These are phyloP conservation scores for Melolontha melolontha DNA, from an alignment of 2,888 invertebrate genomes.

Conservation along the genomic window DNA sequence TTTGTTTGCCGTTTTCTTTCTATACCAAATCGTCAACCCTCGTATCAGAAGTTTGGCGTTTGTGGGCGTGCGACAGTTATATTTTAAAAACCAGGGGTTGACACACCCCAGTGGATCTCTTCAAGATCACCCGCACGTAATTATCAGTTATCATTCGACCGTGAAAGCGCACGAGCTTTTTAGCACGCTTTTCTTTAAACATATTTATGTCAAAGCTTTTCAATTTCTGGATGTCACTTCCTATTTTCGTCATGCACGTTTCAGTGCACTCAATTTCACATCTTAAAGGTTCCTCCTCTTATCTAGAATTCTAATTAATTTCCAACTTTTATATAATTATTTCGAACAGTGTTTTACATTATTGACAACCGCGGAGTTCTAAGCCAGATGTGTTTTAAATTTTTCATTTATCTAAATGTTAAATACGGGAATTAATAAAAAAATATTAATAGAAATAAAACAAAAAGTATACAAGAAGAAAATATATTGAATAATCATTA, in stretches of 20 bases:
- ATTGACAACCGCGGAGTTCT: too few relatives aligned
- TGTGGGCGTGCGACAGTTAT: slow-evolving; percentile 65
- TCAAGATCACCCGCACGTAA: slow-evolving; percentile 66
- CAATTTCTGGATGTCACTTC: slow-evolving; percentile 62
- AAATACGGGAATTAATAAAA: too few relatives aligned
- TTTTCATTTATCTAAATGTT: too few relatives aligned
- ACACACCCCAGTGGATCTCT: slow-evolving; percentile 60
- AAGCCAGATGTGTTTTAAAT: too few relatives aligned
- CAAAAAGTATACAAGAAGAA: too few relatives aligned
- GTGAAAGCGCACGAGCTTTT: slow-evolving; percentile 64
- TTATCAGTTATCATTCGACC: slow-evolving; percentile 64
- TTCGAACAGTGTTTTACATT: too few relatives aligned
- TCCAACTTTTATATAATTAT: not conserved
- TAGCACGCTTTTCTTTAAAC: slow-evolving; percentile 64
- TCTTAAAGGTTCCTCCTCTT: slow-evolving; percentile 9
- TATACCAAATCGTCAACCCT: slow-evolving; percentile 29
- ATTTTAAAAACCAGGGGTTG: slow-evolving; percentile 58
- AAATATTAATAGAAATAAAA: too few relatives aligned
- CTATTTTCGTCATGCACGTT: slow-evolving; percentile 55
- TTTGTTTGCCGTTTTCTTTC: slow-evolving; percentile 62
- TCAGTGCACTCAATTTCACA: slow-evolving; percentile 56
- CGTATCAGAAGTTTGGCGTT: slow-evolving; percentile 38
- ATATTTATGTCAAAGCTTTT: slow-evolving; percentile 65
- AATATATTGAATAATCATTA: too few relatives aligned
- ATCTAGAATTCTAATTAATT: not conserved